Evolutionary conservation across 1,140 invertebrate species (phyloP).

Genomic region (Drosophila fuyamai): DNA sequence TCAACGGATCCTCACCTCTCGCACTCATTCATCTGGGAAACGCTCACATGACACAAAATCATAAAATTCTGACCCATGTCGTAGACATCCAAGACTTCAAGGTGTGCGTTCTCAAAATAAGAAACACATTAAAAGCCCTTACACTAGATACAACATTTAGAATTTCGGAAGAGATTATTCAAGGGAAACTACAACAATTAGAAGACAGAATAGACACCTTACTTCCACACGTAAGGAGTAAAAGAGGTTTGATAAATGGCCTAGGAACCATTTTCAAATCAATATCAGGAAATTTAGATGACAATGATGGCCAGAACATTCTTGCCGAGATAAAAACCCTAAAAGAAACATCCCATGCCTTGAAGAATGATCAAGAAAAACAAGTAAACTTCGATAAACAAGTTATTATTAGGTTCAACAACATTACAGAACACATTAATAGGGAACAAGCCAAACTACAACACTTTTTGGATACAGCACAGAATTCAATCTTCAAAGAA

Average conservation of each 20-base stretch:
- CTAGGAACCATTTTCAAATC: constrained; percentile 2
- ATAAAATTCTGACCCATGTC: not conserved
- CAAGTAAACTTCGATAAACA: not conserved
- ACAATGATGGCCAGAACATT: constrained; percentile 4
- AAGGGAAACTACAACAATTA: not conserved
- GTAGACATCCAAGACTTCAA: constrained; percentile 1
- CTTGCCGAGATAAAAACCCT: not conserved
- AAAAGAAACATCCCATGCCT: not conserved
- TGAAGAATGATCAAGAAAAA: constrained; percentile 9
- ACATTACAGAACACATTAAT: constrained; percentile 3
- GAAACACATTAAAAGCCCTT: not conserved
- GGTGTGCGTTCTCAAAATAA: not conserved
- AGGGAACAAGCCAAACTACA: not conserved
- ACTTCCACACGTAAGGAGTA: not conserved
- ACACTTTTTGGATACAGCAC: not conserved
- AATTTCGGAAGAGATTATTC: not conserved
- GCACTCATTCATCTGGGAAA: no score
- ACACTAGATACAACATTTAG: constrained; percentile 5
- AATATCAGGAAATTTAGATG: constrained; percentile 5
- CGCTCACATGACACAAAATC: no score
- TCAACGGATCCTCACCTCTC: no score
- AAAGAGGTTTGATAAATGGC: not conserved
- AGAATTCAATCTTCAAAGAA: constrained; percentile 18
- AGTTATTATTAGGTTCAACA: constrained; percentile 1
- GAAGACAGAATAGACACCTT: constrained; percentile 7